Percentiles rank a stretch among this genome's conserved stretches.
These are phyloP conservation scores for Strigamia maritima DNA, from an alignment of 2,888 invertebrate species.

Conservation along the genomic window DNA sequence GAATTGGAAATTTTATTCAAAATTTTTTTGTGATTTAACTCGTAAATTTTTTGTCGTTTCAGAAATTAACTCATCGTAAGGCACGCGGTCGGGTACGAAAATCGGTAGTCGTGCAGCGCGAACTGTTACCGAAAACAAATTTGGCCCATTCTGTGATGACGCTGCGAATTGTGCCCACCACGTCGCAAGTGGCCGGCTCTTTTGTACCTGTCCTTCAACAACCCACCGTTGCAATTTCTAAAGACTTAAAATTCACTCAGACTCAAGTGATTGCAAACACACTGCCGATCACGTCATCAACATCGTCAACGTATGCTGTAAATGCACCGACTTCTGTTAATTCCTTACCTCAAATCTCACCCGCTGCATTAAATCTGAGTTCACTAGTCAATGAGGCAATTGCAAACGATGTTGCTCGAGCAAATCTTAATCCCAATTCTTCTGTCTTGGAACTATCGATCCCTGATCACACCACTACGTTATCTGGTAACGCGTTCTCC, in stretches of 20 bases:
- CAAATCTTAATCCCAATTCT: background rate
- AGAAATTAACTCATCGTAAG: slow-evolving; percentile 43
- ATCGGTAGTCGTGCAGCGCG: slow-evolving; percentile 61
- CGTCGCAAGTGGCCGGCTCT: slow-evolving; percentile 41
- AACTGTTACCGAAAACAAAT: slow-evolving; percentile 61
- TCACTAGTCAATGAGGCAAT: background rate
- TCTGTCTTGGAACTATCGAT: slow-evolving; percentile 2
- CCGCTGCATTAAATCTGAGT: background rate
- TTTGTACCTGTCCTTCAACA: slow-evolving; percentile 41
- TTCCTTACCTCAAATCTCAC: background rate
- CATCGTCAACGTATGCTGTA: background rate
- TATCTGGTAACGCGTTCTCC: background rate
- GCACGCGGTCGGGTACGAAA: slow-evolving; percentile 43
- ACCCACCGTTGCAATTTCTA: slow-evolving; percentile 21
- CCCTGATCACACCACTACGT: background rate
- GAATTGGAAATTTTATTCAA: slow-evolving; percentile 6
- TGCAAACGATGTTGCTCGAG: background rate
- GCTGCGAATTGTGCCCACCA: slow-evolving; percentile 40
- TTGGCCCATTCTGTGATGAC: slow-evolving; percentile 42
- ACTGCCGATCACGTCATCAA: slow-evolving; percentile 14
- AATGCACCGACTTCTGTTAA: slow-evolving; percentile 26
- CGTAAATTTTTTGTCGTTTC: slow-evolving; percentile 7
- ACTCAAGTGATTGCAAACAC: slow-evolving; percentile 28
- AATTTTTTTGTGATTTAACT: background rate
- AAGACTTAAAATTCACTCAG: slow-evolving; percentile 34